Evolutionary conservation across 2,888 invertebrate species (phyloP).

Genomic region (Scaptomyza flava): DNA sequence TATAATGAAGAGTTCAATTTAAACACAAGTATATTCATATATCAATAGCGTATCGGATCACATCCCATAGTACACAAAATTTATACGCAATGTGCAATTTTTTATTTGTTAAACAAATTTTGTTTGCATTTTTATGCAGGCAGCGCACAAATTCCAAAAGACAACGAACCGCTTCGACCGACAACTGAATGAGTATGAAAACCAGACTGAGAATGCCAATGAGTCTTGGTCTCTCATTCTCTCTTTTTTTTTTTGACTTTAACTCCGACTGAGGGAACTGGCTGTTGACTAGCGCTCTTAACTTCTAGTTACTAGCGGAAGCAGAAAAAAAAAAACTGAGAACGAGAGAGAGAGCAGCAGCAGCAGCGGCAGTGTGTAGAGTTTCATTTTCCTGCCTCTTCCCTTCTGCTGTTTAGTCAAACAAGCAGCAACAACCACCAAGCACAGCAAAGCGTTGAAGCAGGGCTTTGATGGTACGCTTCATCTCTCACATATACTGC

Average conservation of each 20-base stretch:
- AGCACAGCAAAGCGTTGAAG: slow-evolving; percentile 53
- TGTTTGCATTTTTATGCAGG: slow-evolving; percentile 42
- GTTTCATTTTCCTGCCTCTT: slow-evolving; percentile 34
- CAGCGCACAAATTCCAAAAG: slow-evolving; percentile 50
- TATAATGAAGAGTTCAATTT: slow-evolving; percentile 7
- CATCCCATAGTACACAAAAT: slow-evolving; percentile 5
- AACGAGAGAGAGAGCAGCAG: slow-evolving; percentile 18
- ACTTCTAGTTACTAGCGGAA: slow-evolving; percentile 63
- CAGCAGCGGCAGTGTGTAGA: slow-evolving; percentile 46
- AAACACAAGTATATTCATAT: neutral
- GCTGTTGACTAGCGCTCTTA: slow-evolving; percentile 50
- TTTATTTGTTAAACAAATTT: slow-evolving; percentile 36
- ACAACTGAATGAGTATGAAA: slow-evolving; percentile 41
- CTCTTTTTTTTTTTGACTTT: neutral
- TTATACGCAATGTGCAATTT: slow-evolving; percentile 6
- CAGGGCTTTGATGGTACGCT: slow-evolving; percentile 58
- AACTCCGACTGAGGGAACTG: slow-evolving; percentile 10
- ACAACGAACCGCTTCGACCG: slow-evolving; percentile 38
- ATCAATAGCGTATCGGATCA: slow-evolving; percentile 8
- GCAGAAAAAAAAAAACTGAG: slow-evolving; percentile 16
- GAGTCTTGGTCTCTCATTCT: slow-evolving; percentile 8
- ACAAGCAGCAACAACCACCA: slow-evolving; percentile 46
- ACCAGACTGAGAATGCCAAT: slow-evolving; percentile 18
- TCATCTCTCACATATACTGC: slow-evolving; percentile 16
- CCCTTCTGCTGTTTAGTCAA: slow-evolving; percentile 10